These are phyloP conservation scores for Lasius fuliginosus DNA, from an alignment of 2,888 invertebrate genomes.

Conservation along the genomic window DNA sequence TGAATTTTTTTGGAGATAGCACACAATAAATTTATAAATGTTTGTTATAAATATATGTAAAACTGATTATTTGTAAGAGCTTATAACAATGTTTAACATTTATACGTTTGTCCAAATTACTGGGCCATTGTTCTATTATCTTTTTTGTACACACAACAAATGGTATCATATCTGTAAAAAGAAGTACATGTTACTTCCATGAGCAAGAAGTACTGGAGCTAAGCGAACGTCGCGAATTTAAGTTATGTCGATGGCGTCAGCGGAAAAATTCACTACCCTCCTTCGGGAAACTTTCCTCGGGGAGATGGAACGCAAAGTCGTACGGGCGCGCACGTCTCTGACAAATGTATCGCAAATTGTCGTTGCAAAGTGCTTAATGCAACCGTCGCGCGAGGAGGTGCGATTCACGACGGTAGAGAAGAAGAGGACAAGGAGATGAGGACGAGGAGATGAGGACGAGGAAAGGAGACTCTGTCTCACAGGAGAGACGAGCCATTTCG, in stretches of 20 bases:
- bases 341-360: slow-evolving; percentile 86
- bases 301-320: slow-evolving; percentile 69
- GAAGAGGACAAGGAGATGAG: slow-evolving; percentile 71
- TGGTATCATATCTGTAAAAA: not conserved
- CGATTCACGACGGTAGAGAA: slow-evolving; percentile 63
- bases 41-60: not conserved
- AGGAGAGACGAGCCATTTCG: slow-evolving; percentile 83
- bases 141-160: not conserved
- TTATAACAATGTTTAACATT: not conserved
- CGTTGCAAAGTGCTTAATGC: slow-evolving; percentile 85
- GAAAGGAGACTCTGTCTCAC: slow-evolving; percentile 78
- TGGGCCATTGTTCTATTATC: not conserved
- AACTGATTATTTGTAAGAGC: not conserved
- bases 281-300: slow-evolving; percentile 74
- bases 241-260: not conserved
- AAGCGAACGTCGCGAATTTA: slow-evolving; percentile 21
- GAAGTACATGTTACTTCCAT: not conserved
- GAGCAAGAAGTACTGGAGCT: slow-evolving; percentile 6
- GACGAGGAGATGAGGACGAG: slow-evolving; percentile 31
- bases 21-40: not conserved
- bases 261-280: slow-evolving; percentile 40
- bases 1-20: not conserved
- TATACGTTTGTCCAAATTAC: slow-evolving; percentile 15
- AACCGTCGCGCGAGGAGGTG: slow-evolving; percentile 75
- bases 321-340: slow-evolving; percentile 57